Evolutionary conservation across 1,140 invertebrate genomes (phyloP), one percentile per base, ranked within the genome.

Genomic region (Bombus waltoni): DNA sequence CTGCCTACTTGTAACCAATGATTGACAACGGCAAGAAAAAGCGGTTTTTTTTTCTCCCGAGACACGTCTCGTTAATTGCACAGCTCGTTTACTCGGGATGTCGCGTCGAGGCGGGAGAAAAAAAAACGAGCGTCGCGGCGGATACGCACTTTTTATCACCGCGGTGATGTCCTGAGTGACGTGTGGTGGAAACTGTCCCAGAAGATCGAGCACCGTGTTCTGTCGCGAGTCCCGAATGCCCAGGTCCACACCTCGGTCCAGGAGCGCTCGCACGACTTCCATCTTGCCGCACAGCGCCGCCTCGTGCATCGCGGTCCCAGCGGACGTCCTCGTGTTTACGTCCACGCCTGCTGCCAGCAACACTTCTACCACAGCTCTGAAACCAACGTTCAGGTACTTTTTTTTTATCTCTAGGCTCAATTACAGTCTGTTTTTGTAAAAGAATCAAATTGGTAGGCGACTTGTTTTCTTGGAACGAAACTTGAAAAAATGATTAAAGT

Each of bases 281-380:
- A 98, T 96, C 95, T 99, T 99, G 75, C 98, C 98, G 95, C 97
- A 99, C 11, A 99, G 96, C 0, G 98, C 98, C 3, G 99, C 99
- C 92, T 99, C 98, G 95, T 99, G 99, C 84, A 99, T 96, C 1
- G 99, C 98, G 3, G 98, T 99, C 1, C 99, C 99, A 44, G 97
- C 97, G 75, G 97, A 96, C 3, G 98, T 99, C 87, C 98, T 96
- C 2, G 98, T 96, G 94, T 99, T 99, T 0, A 99, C 98, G 92
- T 98, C 97, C 89, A 99, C 97, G 2, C 98, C 98, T 62, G 98
- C 97, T 35, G 97, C 96, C 68, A 99, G 95, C 10, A 99, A 95
- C 1, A 97, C 96, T 88, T 97, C 97, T 53, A 99, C 98, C 28
- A 99, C 98, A 62, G 97, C 96, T 95, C 98, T 98, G 94, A 82